These are phyloP conservation scores for Fringilla coelebs DNA, from an alignment of 2,797 vertebrate genomes.

Conservation along the genomic window DNA sequence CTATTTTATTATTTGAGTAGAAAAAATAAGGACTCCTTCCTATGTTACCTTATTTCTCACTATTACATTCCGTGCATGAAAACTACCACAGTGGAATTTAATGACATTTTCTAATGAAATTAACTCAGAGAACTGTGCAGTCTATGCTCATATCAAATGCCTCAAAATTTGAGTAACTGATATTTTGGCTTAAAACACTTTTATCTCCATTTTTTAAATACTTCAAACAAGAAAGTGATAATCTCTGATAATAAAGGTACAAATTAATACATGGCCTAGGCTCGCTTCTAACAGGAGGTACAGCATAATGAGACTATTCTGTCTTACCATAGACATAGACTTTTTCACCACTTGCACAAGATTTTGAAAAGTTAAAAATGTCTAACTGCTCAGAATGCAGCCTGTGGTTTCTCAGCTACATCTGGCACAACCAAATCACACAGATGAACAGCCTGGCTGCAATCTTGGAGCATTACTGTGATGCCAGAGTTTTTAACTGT, in stretches of 20 bases:
- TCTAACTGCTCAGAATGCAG: neutral
- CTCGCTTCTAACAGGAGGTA: neutral
- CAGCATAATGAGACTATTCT: neutral
- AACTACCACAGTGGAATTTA: neutral
- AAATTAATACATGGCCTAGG: neutral
- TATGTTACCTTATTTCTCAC: neutral
- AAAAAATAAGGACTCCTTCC: neutral
- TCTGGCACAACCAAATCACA: neutral
- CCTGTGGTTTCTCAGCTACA: neutral
- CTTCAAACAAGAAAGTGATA: neutral
- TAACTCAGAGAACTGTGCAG: neutral
- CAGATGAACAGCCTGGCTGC: neutral
- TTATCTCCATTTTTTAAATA: neutral
- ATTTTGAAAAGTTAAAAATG: neutral
- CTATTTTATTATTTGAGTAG: neutral
- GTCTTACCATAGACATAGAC: neutral
- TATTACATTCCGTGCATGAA: neutral
- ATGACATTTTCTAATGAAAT: neutral
- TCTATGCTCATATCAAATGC: neutral
- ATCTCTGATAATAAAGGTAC: neutral
- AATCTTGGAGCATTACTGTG: neutral
- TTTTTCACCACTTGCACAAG: neutral
- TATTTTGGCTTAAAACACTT: neutral
- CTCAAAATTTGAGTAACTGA: neutral
- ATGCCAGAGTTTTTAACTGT: neutral